Evolutionary conservation across 2,888 invertebrate genomes (phyloP).

Genomic region (Drosophila kambysellisi): DNA sequence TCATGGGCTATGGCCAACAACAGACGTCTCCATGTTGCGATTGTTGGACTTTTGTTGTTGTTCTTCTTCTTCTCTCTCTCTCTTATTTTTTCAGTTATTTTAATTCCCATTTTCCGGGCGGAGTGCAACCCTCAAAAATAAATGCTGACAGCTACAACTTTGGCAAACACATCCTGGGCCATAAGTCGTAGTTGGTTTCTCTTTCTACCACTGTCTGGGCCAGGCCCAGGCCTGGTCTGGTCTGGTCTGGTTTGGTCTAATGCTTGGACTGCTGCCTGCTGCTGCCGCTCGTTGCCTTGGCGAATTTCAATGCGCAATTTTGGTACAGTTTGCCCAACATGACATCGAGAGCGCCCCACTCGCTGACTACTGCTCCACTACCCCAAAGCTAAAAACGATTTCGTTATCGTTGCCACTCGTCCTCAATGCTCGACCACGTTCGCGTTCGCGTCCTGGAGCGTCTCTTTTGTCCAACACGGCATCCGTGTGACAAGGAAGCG

Average conservation of each 20-base stretch:
- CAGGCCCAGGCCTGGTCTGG: not conserved
- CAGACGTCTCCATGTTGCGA: slow-evolving; percentile 37
- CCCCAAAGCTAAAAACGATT: slow-evolving; percentile 61
- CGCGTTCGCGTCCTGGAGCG: slow-evolving; percentile 3
- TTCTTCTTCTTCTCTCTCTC: not conserved
- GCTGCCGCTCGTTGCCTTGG: slow-evolving; percentile 32
- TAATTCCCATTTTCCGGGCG: slow-evolving; percentile 49
- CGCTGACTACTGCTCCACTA: slow-evolving; percentile 62
- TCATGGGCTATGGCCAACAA: slow-evolving; percentile 4
- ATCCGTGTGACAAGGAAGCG: slow-evolving; percentile 41
- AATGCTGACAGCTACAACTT: slow-evolving; percentile 43
- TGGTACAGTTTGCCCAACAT: slow-evolving; percentile 79
- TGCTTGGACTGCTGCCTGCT: slow-evolving; percentile 21
- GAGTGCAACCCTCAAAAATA: slow-evolving; percentile 50
- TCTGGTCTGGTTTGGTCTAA: slow-evolving; percentile 29
- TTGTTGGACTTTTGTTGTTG: slow-evolving; percentile 7
- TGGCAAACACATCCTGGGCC: slow-evolving; percentile 60
- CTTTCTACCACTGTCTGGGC: slow-evolving; percentile 83
- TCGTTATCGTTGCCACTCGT: slow-evolving; percentile 54
- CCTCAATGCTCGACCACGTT: slow-evolving; percentile 6
- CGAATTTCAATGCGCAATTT: slow-evolving; percentile 57
- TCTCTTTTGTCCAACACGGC: slow-evolving; percentile 24
- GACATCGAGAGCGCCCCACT: slow-evolving; percentile 22
- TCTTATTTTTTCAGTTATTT: slow-evolving; percentile 39
- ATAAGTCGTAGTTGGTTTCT: slow-evolving; percentile 79